phyloP scores from a whole-genome alignment of 1,140 invertebrate species.

The Sogatella furcifera region DNA sequence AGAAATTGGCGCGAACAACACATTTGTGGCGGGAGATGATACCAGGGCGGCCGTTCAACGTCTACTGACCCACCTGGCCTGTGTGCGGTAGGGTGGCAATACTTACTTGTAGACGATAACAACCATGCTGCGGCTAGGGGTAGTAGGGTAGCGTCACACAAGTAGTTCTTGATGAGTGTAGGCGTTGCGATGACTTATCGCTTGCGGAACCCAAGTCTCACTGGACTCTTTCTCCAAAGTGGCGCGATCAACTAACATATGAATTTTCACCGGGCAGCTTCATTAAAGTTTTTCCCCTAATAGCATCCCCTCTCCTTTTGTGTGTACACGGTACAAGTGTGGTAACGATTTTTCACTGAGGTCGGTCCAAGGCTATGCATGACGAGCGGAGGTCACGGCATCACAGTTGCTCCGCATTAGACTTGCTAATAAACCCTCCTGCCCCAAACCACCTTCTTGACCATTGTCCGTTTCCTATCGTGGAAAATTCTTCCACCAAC shows the following conservation, averaged over 20 bases:
- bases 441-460: background rate
- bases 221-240: background rate
- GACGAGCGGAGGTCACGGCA: slow-evolving; percentile 3
- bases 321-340: background rate
- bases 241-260: slow-evolving; percentile 1
- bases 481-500: no score
- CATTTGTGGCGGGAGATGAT: no score
- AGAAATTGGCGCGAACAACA: no score
- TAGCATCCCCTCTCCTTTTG: no score
- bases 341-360: background rate
- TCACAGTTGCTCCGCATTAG: background rate
- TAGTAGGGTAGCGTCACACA: background rate
- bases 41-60: no score
- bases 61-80: no score
- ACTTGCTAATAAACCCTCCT: background rate
- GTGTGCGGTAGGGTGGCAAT: background rate
- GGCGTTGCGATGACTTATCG: no score
- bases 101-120: background rate
- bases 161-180: no score
- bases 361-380: slow-evolving; percentile 1
- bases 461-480: no score
- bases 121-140: background rate
- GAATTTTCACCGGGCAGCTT: slow-evolving; percentile 1
- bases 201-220: no score
- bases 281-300: background rate